Conservation (phyloP, 2,797 vertebrate genomes). For the Thamnophis elegans region DNA sequence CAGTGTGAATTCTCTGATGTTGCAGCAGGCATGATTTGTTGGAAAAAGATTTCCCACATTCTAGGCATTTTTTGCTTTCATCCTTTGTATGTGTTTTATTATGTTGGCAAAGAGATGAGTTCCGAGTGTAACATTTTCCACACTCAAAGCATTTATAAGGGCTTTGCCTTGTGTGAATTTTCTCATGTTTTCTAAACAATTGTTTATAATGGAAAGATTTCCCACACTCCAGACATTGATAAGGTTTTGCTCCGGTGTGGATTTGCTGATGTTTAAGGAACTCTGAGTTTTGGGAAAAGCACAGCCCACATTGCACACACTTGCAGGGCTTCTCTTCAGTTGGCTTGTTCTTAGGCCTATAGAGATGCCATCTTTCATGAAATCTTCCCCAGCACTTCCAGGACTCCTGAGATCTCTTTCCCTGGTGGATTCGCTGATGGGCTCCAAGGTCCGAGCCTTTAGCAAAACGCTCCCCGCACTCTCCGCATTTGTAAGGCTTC, state of each 20-base stretch:
- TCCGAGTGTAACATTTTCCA: no score
- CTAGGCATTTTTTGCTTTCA: background rate
- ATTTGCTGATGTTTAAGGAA: no score
- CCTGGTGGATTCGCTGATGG: background rate
- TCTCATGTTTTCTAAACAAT: no score
- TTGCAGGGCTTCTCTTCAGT: background rate
- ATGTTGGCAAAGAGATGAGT: no score
- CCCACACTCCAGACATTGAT: background rate
- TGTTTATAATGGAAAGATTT: background rate
- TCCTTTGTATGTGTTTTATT: background rate
- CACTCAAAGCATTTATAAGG: no score
- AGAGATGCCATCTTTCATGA: background rate
- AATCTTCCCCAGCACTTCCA: no score
- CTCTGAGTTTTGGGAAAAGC: no score
- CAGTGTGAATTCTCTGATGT: background rate
- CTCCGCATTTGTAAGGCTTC: background rate
- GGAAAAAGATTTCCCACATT: background rate
- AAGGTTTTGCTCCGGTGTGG: background rate
- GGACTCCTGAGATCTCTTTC: background rate
- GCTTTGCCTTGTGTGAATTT: background rate
- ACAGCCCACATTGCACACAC: no score
- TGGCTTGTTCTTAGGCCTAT: background rate
- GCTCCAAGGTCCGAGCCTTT: background rate
- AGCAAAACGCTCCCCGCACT: background rate
- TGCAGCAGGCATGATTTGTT: rapidly evolving